These are phyloP conservation scores for Sphaeridia pumilis DNA, from an alignment of 2,888 invertebrate species.

Conservation along the genomic window DNA sequence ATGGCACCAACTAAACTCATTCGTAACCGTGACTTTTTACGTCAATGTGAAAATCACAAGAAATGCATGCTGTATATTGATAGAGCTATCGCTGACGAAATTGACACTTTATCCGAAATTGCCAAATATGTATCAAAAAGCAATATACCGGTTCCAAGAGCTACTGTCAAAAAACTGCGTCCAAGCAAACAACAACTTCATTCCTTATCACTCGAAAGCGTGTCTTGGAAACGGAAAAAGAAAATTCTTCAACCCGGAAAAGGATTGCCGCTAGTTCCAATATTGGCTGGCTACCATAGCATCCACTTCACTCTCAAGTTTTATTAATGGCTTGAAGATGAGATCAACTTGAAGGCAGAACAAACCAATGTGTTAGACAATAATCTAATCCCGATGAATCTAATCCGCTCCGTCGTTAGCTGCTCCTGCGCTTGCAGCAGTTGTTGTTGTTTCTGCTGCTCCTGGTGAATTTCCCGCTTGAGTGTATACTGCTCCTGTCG, in stretches of 20 bases:
- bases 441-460: too few relatives aligned
- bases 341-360: background rate
- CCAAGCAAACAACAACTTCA: constrained; percentile 3
- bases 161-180: constrained; percentile 2
- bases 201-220: background rate
- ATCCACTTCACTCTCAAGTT: background rate
- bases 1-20: too few relatives aligned
- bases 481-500: too few relatives aligned
- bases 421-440: too few relatives aligned
- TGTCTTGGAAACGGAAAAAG: background rate
- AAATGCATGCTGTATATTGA: background rate
- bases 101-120: constrained; percentile 4
- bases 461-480: too few relatives aligned
- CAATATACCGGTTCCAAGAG: constrained; percentile 1
- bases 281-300: constrained; percentile 4
- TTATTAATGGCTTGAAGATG: constrained; percentile 1
- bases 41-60: too few relatives aligned
- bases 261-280: constrained; percentile 8
- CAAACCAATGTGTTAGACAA: background rate
- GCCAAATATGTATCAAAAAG: constrained; percentile 2
- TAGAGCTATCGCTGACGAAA: background rate
- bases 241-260: constrained; percentile 3
- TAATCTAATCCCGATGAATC: background rate
- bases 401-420: too few relatives aligned
- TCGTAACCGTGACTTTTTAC: too few relatives aligned